Conservation (phyloP, 2,888 invertebrate genomes). For the Spilosoma lubricipeda region DNA sequence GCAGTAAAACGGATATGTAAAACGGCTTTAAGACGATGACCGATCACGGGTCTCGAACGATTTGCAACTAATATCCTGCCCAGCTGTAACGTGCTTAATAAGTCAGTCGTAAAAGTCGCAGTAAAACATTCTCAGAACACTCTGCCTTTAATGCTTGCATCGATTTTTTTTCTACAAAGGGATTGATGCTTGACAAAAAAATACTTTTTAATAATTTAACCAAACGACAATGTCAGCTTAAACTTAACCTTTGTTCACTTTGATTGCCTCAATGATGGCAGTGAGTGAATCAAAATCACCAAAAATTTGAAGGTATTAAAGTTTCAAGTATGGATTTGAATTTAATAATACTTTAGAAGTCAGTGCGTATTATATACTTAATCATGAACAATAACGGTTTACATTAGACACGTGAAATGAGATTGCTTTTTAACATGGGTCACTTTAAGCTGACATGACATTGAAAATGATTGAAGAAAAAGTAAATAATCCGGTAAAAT, state of each 20-base stretch:
- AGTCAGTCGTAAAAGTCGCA: conserved; percentile 67
- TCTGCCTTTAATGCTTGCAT: conserved; percentile 50
- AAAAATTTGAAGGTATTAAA: not conserved
- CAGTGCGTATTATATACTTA: conserved; percentile 6
- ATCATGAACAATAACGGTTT: conserved; percentile 16
- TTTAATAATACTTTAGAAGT: not conserved
- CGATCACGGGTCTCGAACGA: conserved; percentile 67
- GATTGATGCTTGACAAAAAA: conserved; percentile 33
- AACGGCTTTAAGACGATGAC: conserved; percentile 75
- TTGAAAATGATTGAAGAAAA: conserved; percentile 50
- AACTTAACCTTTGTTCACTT: conserved; percentile 10
- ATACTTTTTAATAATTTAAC: conserved; percentile 23
- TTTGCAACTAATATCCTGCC: conserved; percentile 79
- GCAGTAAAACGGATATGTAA: conserved; percentile 80
- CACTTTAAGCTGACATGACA: conserved; percentile 39
- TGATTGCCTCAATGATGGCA: not conserved
- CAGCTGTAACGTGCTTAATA: conserved; percentile 72
- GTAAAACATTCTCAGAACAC: conserved; percentile 67
- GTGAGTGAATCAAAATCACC: not conserved
- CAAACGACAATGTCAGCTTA: conserved; percentile 19
- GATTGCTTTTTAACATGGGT: conserved; percentile 27
- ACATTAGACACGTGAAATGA: conserved; percentile 29
- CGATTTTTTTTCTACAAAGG: conserved; percentile 49
- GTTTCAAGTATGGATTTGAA: not conserved
- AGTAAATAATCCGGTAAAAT: conserved; percentile 46